These are phyloP conservation scores for Yponomeuta malinellus DNA, from an alignment of 2,888 invertebrate species.

Conservation along the genomic window DNA sequence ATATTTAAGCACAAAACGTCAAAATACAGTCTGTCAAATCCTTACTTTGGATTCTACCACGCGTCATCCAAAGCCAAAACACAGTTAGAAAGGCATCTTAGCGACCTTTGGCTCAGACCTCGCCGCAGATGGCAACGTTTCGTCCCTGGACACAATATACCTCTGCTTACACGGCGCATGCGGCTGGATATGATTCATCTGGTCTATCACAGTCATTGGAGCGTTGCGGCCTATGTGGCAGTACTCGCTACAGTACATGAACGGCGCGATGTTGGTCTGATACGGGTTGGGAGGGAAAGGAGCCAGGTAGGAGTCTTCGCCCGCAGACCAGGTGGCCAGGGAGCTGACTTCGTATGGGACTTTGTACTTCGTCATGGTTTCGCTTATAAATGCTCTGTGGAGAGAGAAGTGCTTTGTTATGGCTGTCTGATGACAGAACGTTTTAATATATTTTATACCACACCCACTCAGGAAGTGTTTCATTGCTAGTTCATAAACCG, in stretches of 20 bases:
- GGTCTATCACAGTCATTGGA: conserved; percentile 55
- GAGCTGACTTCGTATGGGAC: conserved; percentile 45
- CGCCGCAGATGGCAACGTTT: neutral
- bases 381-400: conserved; percentile 56
- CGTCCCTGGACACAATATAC: conserved; percentile 48
- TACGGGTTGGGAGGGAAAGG: conserved; percentile 61
- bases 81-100: neutral
- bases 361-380: conserved; percentile 54
- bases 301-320: conserved; percentile 52
- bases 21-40: too few species aligned
- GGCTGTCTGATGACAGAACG: neutral
- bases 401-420: neutral
- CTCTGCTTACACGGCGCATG: conserved; percentile 40
- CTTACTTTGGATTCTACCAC: too few species aligned
- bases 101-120: neutral
- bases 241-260: conserved; percentile 69
- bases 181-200: conserved; percentile 38
- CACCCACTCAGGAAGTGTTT: too few species aligned
- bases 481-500: too few species aligned
- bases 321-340: conserved; percentile 53
- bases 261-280: conserved; percentile 63
- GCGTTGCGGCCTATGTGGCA: conserved; percentile 62
- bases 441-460: neutral
- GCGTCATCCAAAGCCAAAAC: neutral
- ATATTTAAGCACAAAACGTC: too few species aligned